Percentiles rank a stretch among this genome's conserved stretches.
Evolutionary conservation across 2,797 vertebrate species (phyloP).

Genomic region (Rhinichthys osculus): DNA sequence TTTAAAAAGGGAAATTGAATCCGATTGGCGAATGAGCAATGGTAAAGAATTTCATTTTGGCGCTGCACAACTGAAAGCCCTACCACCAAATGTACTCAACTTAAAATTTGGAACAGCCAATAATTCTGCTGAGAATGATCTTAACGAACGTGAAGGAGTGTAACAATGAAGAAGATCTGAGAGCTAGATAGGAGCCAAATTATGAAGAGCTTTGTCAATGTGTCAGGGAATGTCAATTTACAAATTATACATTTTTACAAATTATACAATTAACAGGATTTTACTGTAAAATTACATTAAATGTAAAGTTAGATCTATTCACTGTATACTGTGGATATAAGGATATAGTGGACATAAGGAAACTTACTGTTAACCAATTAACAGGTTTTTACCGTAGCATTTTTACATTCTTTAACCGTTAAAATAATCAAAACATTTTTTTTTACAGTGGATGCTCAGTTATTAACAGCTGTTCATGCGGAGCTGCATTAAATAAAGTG

Average conservation of each 20-base stretch:
- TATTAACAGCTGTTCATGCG: background rate
- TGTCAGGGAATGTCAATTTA: background rate
- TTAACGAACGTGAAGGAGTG: too few relatives aligned
- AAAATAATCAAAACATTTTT: background rate
- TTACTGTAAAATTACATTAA: background rate
- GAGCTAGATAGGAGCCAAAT: too few relatives aligned
- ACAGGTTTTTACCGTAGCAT: background rate
- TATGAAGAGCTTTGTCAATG: too few relatives aligned
- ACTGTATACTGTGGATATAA: background rate
- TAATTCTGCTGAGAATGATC: too few relatives aligned
- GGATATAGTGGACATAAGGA: background rate
- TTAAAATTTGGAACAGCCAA: too few relatives aligned
- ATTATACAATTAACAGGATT: background rate
- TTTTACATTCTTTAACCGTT: background rate
- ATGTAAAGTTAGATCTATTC: background rate
- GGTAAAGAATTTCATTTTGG: too few relatives aligned
- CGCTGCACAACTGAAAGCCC: too few relatives aligned
- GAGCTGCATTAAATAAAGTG: background rate
- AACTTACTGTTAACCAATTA: background rate
- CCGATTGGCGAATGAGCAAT: too few relatives aligned
- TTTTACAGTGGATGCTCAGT: background rate
- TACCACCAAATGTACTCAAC: too few relatives aligned
- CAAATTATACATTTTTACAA: background rate
- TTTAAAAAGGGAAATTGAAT: too few relatives aligned
- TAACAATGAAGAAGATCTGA: too few relatives aligned